Percentiles rank a stretch among this genome's conserved stretches.
These are phyloP conservation scores for Lipotes vexillifer DNA, from an alignment of 2,113 vertebrate species.

Conservation along the genomic window DNA sequence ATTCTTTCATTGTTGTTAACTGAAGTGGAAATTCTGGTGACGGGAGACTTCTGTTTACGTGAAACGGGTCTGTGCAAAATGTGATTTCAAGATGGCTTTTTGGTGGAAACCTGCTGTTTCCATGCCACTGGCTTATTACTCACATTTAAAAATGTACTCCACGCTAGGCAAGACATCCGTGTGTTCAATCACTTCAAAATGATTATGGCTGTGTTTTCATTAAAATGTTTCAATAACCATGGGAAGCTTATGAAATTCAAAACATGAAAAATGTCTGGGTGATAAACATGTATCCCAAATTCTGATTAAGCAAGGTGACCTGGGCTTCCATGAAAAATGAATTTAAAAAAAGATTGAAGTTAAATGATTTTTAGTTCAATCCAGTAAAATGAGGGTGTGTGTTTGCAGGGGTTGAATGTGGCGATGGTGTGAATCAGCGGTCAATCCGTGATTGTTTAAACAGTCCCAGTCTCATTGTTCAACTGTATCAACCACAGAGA, in stretches of 20 bases:
- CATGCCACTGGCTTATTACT: constrained; percentile 29
- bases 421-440: not conserved
- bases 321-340: not conserved
- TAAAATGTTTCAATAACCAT: constrained; percentile 7
- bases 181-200: constrained; percentile 24
- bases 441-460: not conserved
- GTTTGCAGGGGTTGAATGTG: too few relatives aligned
- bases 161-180: not conserved
- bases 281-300: not conserved
- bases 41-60: constrained; percentile 37
- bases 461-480: not conserved
- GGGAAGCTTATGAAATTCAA: not conserved
- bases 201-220: not conserved
- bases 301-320: not conserved
- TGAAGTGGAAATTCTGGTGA: constrained; percentile 40
- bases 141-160: constrained; percentile 10
- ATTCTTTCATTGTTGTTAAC: constrained; percentile 38
- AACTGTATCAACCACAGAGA: not conserved
- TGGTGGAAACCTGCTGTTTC: constrained; percentile 40
- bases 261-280: not conserved
- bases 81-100: constrained; percentile 60
- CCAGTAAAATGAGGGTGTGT: not conserved
- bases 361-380: not conserved
- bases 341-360: not conserved
- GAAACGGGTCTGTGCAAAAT: constrained; percentile 36